These are phyloP conservation scores for Erebia aethiops DNA, from an alignment of 2,888 invertebrate genomes.

Conservation along the genomic window DNA sequence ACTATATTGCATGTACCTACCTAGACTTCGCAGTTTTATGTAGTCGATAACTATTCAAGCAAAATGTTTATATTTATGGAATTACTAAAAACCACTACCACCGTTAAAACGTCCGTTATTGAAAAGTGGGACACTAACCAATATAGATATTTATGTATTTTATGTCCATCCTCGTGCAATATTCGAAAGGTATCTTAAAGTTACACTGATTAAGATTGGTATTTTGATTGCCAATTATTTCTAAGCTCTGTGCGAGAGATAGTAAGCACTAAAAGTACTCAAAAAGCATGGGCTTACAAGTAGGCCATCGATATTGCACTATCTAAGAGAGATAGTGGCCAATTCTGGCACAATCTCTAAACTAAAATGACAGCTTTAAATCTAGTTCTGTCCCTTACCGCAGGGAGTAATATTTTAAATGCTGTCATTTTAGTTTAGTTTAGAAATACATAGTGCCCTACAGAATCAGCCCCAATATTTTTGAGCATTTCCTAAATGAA, in stretches of 20 bases:
- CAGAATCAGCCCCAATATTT: no score
- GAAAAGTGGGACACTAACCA: conserved; percentile 11
- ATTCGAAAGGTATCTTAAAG: conserved; percentile 16
- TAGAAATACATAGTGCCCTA: no score
- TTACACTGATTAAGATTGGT: background rate
- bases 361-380: no score
- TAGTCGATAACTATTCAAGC: conserved; percentile 6
- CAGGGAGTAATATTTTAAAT: no score
- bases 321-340: no score
- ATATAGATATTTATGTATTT: conserved; percentile 18
- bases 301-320: conserved; percentile 3
- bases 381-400: no score
- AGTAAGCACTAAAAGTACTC: background rate
- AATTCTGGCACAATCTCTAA: no score
- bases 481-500: background rate
- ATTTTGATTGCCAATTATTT: background rate
- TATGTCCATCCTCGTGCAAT: conserved; percentile 12
- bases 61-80: conserved; percentile 16
- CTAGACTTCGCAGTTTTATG: background rate
- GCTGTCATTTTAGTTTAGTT: no score
- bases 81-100: background rate
- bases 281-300: background rate
- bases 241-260: background rate
- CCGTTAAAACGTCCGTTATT: conserved; percentile 14
- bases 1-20: no score